Evolutionary conservation across 2,888 invertebrate species (phyloP), one percentile per base, ranked within the genome.

Genomic region (Plagiodera versicolora): DNA sequence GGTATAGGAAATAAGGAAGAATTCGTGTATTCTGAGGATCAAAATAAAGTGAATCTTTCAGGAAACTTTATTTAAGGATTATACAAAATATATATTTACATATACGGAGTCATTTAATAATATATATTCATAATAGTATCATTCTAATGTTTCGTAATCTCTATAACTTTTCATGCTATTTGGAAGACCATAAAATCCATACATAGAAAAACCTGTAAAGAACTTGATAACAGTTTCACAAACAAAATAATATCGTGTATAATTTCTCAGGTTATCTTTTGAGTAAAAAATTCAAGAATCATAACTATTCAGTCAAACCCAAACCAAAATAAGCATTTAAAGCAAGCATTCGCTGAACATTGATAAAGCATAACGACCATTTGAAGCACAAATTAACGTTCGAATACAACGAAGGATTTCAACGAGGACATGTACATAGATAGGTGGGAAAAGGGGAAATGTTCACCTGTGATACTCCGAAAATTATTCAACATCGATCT

Each of bases 121-220:
- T 51, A 51, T 39, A 14, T 18, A 39, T 53, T 45, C 17, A 24
- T 16, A 55, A 56, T 49, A 58, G 30, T 62, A 50, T 73, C 66
- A 79, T 51, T 79, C 75, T 71, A 80, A 74, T 68, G 74, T 71
- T 72, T 78, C 76, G 71, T 79, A 79, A 72, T 76, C 71, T 72
- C 74, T 70, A 73, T 72, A 77, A 65, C 72, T 69, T 72, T 69
- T 71, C 68, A 77, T 68, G 71, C 79, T 79, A 70, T 80, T 79
- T 67, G 83, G 83, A 68, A 90, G 84, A 70, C 90, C 89, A 75
- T 91, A 91, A 72, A 83, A 82, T 77, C 89, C 86, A 80, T 91
- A 91, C 72, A 91, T 84, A 62, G 85, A 78, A 65, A 89, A 82
- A 71, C 90, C 90, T 89, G 80, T 53, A 81, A 81, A 73, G 63